Evolutionary conservation across 2,113 vertebrate genomes (phyloP), one percentile per base, ranked within the genome.

Genomic region (Cyrtonyx montezumae): DNA sequence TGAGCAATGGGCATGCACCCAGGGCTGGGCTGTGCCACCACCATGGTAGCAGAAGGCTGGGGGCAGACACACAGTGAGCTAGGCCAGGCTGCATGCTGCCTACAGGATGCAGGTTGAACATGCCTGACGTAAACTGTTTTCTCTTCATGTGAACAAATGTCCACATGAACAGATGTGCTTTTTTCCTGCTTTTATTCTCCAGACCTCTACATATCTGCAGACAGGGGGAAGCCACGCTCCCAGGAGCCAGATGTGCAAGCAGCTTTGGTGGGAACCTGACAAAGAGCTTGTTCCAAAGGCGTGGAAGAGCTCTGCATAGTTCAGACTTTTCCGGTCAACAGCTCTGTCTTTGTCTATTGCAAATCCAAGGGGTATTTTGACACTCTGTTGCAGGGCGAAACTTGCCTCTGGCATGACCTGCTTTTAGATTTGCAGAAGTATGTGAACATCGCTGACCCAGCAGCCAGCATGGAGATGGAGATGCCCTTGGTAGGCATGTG

Each of bases 401-500:
- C 25, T 65, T 70, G 45, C 79, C 79, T 82, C 20, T 49, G 67
- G 49, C 49, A 49, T 13, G 37, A 49, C n/a, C 23, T 49, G 53
- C 75, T 89, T 94, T 79, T 58, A 69, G 30, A 85, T 79, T 88
- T 71, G 32, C 62, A 68, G 1, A 25, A 45, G 9, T 28, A 26
- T 17, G n/a, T 69, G 78, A 51, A 2, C 13, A 6, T 0, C 40
- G 11, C 16, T 82, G 80, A 46, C 36, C 66, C 30, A 25, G 36
- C 19, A 68, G 74, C 11, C 75, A 78, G 37, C 8, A 3, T 3
- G 2, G 79, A n/a, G 34, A 43, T 2, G 28, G 18, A 3, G 0
- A 5, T 93, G 73, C 46, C 62, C 20, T 73, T 36, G 45, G 43
- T 28, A 10, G 70, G 14, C 23, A 12, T 13, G 25, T 73, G 42